Percentiles rank a stretch among this genome's conserved stretches.
These are phyloP conservation scores for Oligia strigilis DNA, from an alignment of 2,888 invertebrate genomes.

Conservation along the genomic window DNA sequence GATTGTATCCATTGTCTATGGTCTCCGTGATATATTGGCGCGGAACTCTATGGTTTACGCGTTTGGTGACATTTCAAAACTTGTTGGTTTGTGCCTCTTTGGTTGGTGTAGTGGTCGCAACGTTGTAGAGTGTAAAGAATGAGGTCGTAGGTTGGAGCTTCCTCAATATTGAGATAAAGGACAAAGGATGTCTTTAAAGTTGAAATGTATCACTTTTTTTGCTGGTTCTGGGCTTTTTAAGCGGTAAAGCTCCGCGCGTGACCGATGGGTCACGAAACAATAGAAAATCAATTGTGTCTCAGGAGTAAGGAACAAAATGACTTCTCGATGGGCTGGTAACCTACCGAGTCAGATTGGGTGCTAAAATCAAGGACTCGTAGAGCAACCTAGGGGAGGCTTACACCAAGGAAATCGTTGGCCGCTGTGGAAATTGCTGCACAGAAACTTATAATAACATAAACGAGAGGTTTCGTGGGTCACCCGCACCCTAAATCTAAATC, in stretches of 20 bases:
- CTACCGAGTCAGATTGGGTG: neutral
- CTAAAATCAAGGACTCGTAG: neutral
- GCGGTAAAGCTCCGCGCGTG: too few relatives aligned
- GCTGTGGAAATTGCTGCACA: conserved; percentile 5
- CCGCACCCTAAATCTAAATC: neutral
- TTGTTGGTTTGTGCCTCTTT: conserved; percentile 40
- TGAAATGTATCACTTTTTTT: neutral
- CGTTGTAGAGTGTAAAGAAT: neutral
- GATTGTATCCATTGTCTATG: conserved; percentile 69
- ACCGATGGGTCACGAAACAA: too few relatives aligned
- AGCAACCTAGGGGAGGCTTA: neutral
- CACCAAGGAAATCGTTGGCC: neutral
- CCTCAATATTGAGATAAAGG: neutral
- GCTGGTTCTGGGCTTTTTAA: neutral
- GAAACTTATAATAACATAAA: neutral
- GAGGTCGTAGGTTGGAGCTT: too few relatives aligned
- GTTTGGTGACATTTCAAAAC: conserved; percentile 59
- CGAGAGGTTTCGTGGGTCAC: too few relatives aligned
- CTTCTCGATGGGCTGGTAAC: neutral
- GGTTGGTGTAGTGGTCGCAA: neutral
- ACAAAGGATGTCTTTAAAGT: neutral
- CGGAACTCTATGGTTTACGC: conserved; percentile 60
- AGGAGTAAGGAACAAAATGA: neutral
- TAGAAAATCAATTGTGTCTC: too few relatives aligned
- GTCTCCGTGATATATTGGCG: conserved; percentile 57